Evolutionary conservation across 2,113 vertebrate genomes (phyloP).

Genomic region (Poeciliopsis prolifica): DNA sequence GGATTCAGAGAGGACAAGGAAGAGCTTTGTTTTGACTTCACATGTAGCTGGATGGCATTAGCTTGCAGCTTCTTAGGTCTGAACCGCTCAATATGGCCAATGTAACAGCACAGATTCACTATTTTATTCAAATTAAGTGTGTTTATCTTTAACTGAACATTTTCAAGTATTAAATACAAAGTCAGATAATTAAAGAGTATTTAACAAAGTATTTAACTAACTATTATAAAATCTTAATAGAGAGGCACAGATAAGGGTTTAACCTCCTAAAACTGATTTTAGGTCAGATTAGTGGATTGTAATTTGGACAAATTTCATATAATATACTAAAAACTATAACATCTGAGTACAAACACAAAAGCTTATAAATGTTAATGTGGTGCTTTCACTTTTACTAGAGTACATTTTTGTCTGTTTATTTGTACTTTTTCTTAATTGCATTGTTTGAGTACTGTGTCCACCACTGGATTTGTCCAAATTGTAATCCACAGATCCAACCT

Average conservation of each 20-base stretch:
- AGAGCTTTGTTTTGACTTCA: conserved; percentile 28
- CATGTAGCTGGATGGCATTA: conserved; percentile 12
- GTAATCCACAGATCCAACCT: background rate
- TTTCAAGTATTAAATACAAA: background rate
- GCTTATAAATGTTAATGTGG: too few relatives aligned
- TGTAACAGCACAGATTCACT: background rate
- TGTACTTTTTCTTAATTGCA: too few relatives aligned
- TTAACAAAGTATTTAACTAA: background rate
- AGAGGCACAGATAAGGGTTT: background rate
- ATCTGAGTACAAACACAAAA: background rate
- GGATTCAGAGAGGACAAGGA: conserved; percentile 1
- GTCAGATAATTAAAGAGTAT: background rate
- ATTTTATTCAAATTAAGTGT: background rate
- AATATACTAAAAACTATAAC: background rate
- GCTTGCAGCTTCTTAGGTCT: background rate
- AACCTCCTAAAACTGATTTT: background rate
- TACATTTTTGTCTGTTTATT: too few relatives aligned
- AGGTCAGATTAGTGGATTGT: background rate
- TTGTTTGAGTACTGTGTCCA: too few relatives aligned
- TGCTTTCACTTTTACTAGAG: too few relatives aligned
- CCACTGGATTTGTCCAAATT: background rate
- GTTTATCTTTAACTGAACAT: background rate
- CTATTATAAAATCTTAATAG: background rate
- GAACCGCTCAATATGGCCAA: background rate
- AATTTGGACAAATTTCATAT: background rate